Conservation (phyloP, 2,888 invertebrate species). For the Apodemia zela region DNA sequence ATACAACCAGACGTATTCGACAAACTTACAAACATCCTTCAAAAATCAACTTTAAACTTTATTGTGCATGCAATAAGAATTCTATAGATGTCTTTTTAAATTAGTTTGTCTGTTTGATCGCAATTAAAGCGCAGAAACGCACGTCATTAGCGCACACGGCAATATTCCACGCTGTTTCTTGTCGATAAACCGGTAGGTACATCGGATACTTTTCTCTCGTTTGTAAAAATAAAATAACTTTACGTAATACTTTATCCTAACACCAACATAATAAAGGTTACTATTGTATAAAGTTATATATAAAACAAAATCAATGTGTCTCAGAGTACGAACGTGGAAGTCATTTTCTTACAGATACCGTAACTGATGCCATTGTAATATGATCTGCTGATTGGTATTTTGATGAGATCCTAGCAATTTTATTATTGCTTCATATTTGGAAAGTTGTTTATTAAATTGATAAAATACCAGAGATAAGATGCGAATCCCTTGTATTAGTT, state of each 20-base stretch:
- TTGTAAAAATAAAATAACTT: constrained; percentile 17
- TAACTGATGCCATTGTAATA: constrained; percentile 52
- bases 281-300: constrained; percentile 24
- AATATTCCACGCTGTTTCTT: constrained; percentile 79
- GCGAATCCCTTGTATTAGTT: constrained; percentile 29
- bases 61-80: constrained; percentile 24
- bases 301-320: constrained; percentile 11
- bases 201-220: constrained; percentile 26
- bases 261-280: neutral
- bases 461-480: constrained; percentile 37
- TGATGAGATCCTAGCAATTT: constrained; percentile 55
- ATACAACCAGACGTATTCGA: constrained; percentile 46
- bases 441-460: constrained; percentile 42
- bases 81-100: constrained; percentile 30
- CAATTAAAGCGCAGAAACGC: constrained; percentile 77
- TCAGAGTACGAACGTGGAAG: constrained; percentile 35
- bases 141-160: constrained; percentile 73
- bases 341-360: constrained; percentile 51
- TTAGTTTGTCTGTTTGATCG: constrained; percentile 60
- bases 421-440: constrained; percentile 47
- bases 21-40: constrained; percentile 35
- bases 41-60: constrained; percentile 35
- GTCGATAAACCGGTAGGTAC: constrained; percentile 43
- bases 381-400: constrained; percentile 65
- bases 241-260: constrained; percentile 21